Conservation (phyloP, 2,888 invertebrate genomes). For the Harpagoxenus sublaevis region DNA sequence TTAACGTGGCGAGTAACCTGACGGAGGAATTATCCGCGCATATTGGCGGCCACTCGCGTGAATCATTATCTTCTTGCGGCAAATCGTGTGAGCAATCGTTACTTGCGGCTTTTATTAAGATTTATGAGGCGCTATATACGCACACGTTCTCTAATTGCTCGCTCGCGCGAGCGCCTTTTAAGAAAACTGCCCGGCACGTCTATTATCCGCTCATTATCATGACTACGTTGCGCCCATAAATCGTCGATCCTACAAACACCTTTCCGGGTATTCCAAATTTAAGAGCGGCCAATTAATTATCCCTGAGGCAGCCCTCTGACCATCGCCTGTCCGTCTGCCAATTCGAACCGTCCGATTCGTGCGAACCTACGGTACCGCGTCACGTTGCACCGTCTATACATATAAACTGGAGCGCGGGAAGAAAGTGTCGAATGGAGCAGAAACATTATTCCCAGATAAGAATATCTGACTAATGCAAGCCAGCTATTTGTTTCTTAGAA, state of each 20-base stretch:
- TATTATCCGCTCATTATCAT: constrained; percentile 46
- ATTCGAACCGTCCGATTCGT: constrained; percentile 30
- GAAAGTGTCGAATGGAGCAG: constrained; percentile 23
- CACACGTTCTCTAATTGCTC: constrained; percentile 64
- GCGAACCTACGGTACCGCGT: constrained; percentile 14
- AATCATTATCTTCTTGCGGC: constrained; percentile 73
- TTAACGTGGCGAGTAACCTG: constrained; percentile 66
- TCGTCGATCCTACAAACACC: constrained; percentile 39
- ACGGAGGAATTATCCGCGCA: constrained; percentile 65
- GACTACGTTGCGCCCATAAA: constrained; percentile 41
- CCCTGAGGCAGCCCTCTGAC: constrained; percentile 16
- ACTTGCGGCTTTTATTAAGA: constrained; percentile 71
- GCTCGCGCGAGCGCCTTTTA: constrained; percentile 46
- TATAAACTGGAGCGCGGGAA: constrained; percentile 52
- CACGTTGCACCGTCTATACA: constrained; percentile 33
- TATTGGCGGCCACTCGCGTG: constrained; percentile 62
- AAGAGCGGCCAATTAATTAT: constrained; percentile 54
- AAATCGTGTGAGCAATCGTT: constrained; percentile 73
- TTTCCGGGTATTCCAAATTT: constrained; percentile 54
- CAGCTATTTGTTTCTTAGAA: neutral
- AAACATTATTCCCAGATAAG: constrained; percentile 7
- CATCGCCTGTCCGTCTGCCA: constrained; percentile 41
- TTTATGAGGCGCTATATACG: constrained; percentile 70
- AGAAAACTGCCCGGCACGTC: constrained; percentile 45
- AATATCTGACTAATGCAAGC: neutral